Percentiles rank a stretch among this genome's conserved stretches.
These are phyloP conservation scores for Drosophila infuscata DNA, from an alignment of 2,888 invertebrate genomes.

Conservation along the genomic window DNA sequence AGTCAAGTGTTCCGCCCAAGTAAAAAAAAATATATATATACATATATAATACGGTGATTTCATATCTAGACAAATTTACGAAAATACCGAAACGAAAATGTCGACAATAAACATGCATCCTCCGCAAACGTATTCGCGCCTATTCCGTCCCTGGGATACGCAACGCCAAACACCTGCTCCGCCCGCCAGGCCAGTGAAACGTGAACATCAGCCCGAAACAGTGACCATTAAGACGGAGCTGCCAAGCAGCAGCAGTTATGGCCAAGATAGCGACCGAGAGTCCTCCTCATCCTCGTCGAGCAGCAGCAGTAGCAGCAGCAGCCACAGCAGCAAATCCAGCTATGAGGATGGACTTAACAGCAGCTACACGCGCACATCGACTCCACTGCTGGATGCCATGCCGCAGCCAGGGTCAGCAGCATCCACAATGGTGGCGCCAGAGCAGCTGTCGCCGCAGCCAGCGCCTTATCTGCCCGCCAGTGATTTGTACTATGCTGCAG, in stretches of 20 bases:
- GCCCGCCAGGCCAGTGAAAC: constrained; percentile 53
- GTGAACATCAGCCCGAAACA: constrained; percentile 46
- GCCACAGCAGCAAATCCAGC: constrained; percentile 62
- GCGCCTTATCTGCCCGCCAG: constrained; percentile 51
- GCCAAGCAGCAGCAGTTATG: constrained; percentile 43
- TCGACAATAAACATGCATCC: constrained; percentile 82
- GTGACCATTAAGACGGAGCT: constrained; percentile 61
- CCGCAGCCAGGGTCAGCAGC: constrained; percentile 54
- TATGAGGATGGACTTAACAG: constrained; percentile 73
- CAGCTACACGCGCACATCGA: constrained; percentile 66
- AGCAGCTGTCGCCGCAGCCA: constrained; percentile 53
- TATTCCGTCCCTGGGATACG: constrained; percentile 88
- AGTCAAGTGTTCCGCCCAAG: constrained; percentile 54
- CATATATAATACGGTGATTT: constrained; percentile 18
- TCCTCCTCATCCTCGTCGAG: constrained; percentile 65
- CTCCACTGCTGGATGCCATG: constrained; percentile 55
- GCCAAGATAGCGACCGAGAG: constrained; percentile 72
- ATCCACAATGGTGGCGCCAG: constrained; percentile 30
- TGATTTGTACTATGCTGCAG: constrained; percentile 71
- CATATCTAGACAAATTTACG: constrained; percentile 1
- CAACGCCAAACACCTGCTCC: constrained; percentile 67
- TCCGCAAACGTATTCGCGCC: constrained; percentile 86
- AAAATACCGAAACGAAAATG: constrained; percentile 60
- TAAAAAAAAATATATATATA: background rate
- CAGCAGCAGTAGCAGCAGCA: constrained; percentile 29